These are phyloP conservation scores for Procambarus virginalis DNA, from an alignment of 1,140 invertebrate genomes.

Conservation along the genomic window DNA sequence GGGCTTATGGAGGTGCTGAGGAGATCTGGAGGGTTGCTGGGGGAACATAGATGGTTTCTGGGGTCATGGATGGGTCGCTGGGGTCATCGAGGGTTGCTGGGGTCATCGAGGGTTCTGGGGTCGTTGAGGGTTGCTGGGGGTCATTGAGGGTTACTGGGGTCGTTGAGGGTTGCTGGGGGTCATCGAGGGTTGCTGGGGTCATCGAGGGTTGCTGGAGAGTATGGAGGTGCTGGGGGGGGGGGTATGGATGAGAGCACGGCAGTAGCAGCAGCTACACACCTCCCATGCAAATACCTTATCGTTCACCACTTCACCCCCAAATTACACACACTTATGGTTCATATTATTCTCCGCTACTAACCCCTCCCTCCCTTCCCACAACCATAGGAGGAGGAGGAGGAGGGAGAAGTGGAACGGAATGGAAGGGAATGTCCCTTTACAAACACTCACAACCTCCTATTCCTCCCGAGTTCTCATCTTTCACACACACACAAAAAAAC, in stretches of 20 bases:
- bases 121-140: too few species aligned
- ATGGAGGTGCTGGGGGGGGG: background rate
- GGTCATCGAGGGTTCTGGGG: background rate
- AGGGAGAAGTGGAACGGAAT: too few species aligned
- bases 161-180: background rate
- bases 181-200: too few species aligned
- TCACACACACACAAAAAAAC: background rate
- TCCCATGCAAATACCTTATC: background rate
- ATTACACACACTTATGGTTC: background rate
- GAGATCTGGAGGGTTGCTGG: too few species aligned
- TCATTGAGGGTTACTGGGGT: too few species aligned
- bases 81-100: background rate
- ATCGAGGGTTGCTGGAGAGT: background rate
- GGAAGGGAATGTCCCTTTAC: too few species aligned
- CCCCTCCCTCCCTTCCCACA: background rate
- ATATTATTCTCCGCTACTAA: background rate
- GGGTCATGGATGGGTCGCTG: too few species aligned
- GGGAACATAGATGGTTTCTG: too few species aligned
- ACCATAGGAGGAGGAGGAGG: too few species aligned
- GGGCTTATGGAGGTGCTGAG: too few species aligned
- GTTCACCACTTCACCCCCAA: slow-evolving; percentile 1
- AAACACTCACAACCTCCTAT: too few species aligned
- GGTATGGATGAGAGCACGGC: background rate
- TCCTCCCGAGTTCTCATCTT: background rate
- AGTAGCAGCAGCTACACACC: background rate